Conservation (phyloP, 2,888 invertebrate species). For the Sinelater perroti region DNA sequence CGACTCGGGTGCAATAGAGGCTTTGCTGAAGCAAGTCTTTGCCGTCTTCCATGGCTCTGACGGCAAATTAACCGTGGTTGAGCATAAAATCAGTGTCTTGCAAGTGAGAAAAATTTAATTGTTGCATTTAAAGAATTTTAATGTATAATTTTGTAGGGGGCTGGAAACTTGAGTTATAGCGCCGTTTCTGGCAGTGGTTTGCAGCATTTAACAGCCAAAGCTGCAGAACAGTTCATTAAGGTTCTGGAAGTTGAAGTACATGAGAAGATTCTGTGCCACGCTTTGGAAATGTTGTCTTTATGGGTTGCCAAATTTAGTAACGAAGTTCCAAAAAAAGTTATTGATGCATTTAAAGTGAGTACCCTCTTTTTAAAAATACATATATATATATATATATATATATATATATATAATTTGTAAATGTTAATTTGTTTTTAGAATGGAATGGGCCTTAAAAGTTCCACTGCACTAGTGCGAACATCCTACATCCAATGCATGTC, state of each 20-base stretch:
- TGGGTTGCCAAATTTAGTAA: conserved; percentile 77
- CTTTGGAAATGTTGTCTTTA: conserved; percentile 79
- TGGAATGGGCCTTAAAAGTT: conserved; percentile 77
- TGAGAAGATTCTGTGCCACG: conserved; percentile 86
- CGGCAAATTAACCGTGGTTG: conserved; percentile 88
- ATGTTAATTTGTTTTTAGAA: conserved; percentile 63
- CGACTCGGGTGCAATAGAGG: conserved; percentile 70
- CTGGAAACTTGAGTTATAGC: conserved; percentile 78
- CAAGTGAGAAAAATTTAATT: conserved; percentile 62
- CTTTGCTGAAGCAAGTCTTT: conserved; percentile 76
- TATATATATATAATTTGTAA: too few species aligned
- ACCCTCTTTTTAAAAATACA: too few species aligned
- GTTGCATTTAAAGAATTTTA: conserved; percentile 38
- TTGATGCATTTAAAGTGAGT: conserved; percentile 69
- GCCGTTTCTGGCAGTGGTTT: conserved; percentile 68
- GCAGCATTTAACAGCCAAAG: conserved; percentile 68
- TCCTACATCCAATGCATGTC: conserved; percentile 82
- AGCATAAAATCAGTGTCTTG: conserved; percentile 87
- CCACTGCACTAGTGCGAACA: conserved; percentile 78
- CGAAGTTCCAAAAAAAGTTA: conserved; percentile 71
- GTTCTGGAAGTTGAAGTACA: conserved; percentile 89
- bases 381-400: too few species aligned
- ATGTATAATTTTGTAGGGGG: conserved; percentile 62
- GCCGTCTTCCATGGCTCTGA: conserved; percentile 86
- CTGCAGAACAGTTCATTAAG: conserved; percentile 75